phyloP scores from a whole-genome alignment of 2,888 invertebrate genomes.

The Augiades crinisus region DNA sequence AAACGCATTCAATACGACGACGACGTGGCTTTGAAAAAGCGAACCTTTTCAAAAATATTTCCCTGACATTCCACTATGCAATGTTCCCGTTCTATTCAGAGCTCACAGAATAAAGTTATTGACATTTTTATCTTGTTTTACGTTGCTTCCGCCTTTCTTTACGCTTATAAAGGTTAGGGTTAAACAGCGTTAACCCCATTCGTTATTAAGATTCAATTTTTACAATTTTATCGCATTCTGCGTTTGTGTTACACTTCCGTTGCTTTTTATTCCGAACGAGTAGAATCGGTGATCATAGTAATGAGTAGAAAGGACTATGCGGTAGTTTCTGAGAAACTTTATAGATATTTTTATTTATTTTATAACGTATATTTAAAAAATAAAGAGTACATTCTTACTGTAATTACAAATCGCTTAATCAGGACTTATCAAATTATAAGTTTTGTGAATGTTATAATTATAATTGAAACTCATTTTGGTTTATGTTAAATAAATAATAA shows the following conservation, averaged over 20 bases:
- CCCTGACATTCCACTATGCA: slow-evolving; percentile 69
- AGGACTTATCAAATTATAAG: too few relatives aligned
- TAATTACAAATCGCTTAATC: too few relatives aligned
- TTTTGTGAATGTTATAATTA: too few relatives aligned
- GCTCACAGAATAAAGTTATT: slow-evolving; percentile 45
- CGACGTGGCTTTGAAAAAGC: slow-evolving; percentile 76
- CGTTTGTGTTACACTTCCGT: too few relatives aligned
- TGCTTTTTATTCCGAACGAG: too few relatives aligned
- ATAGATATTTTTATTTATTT: too few relatives aligned
- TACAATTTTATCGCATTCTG: not conserved
- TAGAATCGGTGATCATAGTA: too few relatives aligned
- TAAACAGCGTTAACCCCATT: slow-evolving; percentile 5
- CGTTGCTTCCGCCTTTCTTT: slow-evolving; percentile 19
- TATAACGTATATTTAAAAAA: too few relatives aligned
- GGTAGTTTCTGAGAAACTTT: too few relatives aligned
- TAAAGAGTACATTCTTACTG: too few relatives aligned
- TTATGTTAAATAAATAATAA: not conserved
- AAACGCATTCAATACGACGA: slow-evolving; percentile 80
- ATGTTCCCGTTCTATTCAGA: slow-evolving; percentile 59
- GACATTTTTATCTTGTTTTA: slow-evolving; percentile 35
- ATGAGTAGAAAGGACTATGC: too few relatives aligned
- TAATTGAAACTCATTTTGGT: too few relatives aligned
- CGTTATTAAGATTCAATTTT: not conserved
- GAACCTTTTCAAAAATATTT: slow-evolving; percentile 77
- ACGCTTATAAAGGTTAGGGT: slow-evolving; percentile 15